A percentile compares a stretch with the other conserved stretches of the same genome.
Conservation (phyloP, 2,888 invertebrate genomes). For the Phengaris arion region DNA sequence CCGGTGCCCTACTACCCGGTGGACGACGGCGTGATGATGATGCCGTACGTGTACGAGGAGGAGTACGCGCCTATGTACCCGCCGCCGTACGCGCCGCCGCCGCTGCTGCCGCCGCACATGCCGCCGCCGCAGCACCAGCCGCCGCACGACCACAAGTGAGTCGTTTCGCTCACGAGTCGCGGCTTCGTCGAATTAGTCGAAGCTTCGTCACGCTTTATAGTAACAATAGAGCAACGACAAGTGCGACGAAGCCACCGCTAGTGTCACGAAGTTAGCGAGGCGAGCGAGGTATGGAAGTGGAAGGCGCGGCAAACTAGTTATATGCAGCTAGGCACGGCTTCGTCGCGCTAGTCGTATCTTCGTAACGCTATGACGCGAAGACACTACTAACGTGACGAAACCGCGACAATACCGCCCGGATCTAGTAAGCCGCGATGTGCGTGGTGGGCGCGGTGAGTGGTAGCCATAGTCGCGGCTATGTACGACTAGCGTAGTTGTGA, state of each 20-base stretch:
- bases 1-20: conserved; percentile 68
- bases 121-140: conserved; percentile 35
- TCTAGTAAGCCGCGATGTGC: neutral
- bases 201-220: too few relatives aligned
- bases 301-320: too few relatives aligned
- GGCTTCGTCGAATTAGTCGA: too few relatives aligned
- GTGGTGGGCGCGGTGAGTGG: too few relatives aligned
- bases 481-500: neutral
- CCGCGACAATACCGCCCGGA: neutral
- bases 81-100: conserved; percentile 40
- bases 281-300: too few relatives aligned
- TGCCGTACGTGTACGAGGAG: conserved; percentile 69
- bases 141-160: conserved; percentile 50
- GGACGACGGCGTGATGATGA: conserved; percentile 69
- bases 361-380: too few relatives aligned
- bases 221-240: too few relatives aligned
- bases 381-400: neutral
- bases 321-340: neutral
- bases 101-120: conserved; percentile 37
- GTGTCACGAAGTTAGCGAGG: too few relatives aligned
- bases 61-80: conserved; percentile 54
- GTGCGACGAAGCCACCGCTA: too few relatives aligned
- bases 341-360: neutral
- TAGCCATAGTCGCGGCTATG: neutral
- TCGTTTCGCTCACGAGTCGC: neutral